Evolutionary conservation across 2,113 vertebrate species (phyloP).

Genomic region (Alaudala cheleensis): DNA sequence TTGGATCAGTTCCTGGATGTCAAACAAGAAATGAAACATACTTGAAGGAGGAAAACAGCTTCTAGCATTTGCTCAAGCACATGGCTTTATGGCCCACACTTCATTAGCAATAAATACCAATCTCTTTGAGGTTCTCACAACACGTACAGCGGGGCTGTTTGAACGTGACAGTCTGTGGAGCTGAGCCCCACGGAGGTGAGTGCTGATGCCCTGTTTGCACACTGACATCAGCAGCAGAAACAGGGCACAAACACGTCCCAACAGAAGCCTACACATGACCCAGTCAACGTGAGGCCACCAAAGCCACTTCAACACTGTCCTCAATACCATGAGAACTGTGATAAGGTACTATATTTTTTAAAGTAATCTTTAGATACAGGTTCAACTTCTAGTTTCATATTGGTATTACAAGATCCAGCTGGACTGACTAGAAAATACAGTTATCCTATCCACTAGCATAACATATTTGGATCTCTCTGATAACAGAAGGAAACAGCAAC

Average conservation of each 20-base stretch:
- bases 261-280: neutral
- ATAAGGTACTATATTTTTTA: neutral
- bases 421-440: neutral
- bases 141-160: neutral
- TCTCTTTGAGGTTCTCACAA: neutral
- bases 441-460: neutral
- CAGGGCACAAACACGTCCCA: neutral
- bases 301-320: neutral
- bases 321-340: neutral
- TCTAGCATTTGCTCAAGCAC: neutral
- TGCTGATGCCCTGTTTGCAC: fast-evolving
- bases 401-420: neutral
- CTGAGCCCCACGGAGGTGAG: neutral
- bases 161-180: too few species aligned
- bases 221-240: neutral
- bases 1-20: neutral
- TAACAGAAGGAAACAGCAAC: neutral
- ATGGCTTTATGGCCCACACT: neutral
- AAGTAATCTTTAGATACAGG: neutral
- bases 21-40: neutral
- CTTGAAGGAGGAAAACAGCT: neutral
- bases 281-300: neutral
- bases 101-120: neutral
- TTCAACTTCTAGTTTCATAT: neutral
- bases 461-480: neutral